phyloP scores from a whole-genome alignment of 1,140 invertebrate species.

The Cyclina sinensis region DNA sequence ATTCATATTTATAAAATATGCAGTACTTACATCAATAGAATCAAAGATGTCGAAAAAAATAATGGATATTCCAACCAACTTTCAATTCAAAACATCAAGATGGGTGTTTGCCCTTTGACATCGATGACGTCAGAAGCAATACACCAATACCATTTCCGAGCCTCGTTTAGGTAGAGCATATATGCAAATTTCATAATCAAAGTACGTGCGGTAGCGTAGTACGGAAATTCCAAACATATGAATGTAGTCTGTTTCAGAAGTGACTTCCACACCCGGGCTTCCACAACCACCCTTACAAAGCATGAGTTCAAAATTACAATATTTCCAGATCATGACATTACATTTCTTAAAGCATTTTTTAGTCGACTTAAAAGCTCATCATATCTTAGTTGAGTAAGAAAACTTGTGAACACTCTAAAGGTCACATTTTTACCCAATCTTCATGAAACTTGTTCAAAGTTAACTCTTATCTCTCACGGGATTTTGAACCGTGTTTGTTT shows the following conservation, averaged over 20 bases:
- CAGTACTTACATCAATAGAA: neutral
- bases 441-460: too few relatives aligned
- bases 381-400: too few relatives aligned
- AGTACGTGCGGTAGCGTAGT: neutral
- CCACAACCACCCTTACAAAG: too few relatives aligned
- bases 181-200: slow-evolving; percentile 39
- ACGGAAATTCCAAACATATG: too few relatives aligned
- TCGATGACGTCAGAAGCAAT: neutral
- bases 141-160: neutral
- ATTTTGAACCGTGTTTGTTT: too few relatives aligned
- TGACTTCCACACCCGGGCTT: too few relatives aligned
- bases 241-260: too few relatives aligned
- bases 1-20: neutral
- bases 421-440: too few relatives aligned
- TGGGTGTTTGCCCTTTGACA: slow-evolving; percentile 29
- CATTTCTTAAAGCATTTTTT: too few relatives aligned
- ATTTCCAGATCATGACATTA: neutral
- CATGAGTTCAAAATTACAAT: neutral
- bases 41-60: slow-evolving; percentile 35
- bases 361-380: too few relatives aligned
- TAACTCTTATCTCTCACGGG: too few relatives aligned
- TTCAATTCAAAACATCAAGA: slow-evolving; percentile 37
- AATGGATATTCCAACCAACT: slow-evolving; percentile 33
- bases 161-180: neutral
- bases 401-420: too few relatives aligned